Percentiles rank a stretch among this genome's conserved stretches.
These are phyloP conservation scores for Chascanopsetta lugubris DNA, from an alignment of 2,113 vertebrate genomes.

Conservation along the genomic window DNA sequence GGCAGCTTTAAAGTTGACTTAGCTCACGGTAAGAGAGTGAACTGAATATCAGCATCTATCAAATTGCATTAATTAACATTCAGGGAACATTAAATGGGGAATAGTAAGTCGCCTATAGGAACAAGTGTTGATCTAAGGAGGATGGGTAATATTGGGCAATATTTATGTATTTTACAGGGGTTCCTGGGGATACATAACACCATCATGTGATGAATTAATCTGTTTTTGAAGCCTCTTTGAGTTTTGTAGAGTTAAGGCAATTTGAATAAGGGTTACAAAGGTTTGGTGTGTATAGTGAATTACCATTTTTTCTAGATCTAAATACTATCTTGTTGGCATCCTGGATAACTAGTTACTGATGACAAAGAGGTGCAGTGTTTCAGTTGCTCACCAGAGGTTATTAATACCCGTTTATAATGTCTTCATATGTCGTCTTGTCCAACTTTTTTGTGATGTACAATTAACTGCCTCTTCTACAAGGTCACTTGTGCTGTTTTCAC, in stretches of 20 bases:
- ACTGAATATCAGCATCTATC: conserved; percentile 25
- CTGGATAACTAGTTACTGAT: background rate
- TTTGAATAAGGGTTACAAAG: background rate
- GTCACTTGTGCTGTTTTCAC: too few species aligned
- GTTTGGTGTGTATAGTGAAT: too few species aligned
- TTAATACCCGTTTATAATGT: background rate
- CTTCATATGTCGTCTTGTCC: background rate
- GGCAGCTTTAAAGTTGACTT: conserved; percentile 53
- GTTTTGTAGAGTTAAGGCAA: conserved; percentile 6
- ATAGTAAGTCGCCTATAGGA: conserved; percentile 1
- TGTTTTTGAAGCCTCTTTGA: background rate
- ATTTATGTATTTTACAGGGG: background rate
- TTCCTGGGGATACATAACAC: background rate
- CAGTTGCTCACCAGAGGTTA: conserved; percentile 9
- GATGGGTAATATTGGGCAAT: background rate
- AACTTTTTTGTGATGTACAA: too few species aligned
- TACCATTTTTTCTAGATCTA: background rate
- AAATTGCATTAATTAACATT: conserved; percentile 44
- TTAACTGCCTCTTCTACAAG: too few species aligned
- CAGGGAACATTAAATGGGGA: conserved; percentile 49
- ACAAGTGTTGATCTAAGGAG: background rate
- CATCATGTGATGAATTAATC: background rate
- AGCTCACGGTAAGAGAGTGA: conserved; percentile 9
- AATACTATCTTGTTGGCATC: background rate
- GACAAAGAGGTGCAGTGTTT: background rate